Evolutionary conservation across 2,113 vertebrate genomes (phyloP), one percentile per base, ranked within the genome.

Genomic region (Rostratula benghalensis): DNA sequence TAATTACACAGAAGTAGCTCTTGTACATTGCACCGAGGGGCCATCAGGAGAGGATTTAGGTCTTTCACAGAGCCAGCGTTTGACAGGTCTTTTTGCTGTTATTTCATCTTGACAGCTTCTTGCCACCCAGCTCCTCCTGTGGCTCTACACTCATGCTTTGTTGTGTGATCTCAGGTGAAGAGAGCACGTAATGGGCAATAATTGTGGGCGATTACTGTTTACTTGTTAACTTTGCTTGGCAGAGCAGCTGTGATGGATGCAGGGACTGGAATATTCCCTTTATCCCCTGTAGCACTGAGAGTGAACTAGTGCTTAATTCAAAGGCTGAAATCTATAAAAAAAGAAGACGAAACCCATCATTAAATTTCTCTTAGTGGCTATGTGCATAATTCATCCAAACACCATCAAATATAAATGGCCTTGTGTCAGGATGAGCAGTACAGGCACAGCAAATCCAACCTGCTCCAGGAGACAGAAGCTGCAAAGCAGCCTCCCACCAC

Each of bases 351-450:
- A 98, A 96, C 93, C 88, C 98, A 98, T 99, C 99, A 99, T 99
- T 99, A 99, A 99, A 98, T 98, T 98, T 97, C 95, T 98, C 98
- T 98, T 98, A 96, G 98, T 98, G 97, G 97, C 98, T 98, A 95
- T 97, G 98, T 99, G 98, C 98, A 99, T 99, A 99, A 99, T 99
- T 99, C 98, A 99, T 99, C 98, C 96, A 93, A 95, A 95, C 94
- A 94, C 97, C 96, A 97, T 99, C 98, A 99, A 99, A 99, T 99
- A 99, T 99, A 97, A 98, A 99, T 98, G 98, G 90, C 97, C 97
- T 96, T 46, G 59, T 76, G 94, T 95, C 93, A 59, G 87, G 85
- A 75, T 41, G 77, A 82, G 71, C 41, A 30, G 63, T 6, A 48
- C 63, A 10, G 25, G 48, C 87, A 48, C 83, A 18, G 89, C 87